A percentile compares a stretch with the other conserved stretches of the same genome.
These are phyloP conservation scores for Pachymerium ferrugineum DNA, from an alignment of 2,888 invertebrate genomes.

Conservation along the genomic window DNA sequence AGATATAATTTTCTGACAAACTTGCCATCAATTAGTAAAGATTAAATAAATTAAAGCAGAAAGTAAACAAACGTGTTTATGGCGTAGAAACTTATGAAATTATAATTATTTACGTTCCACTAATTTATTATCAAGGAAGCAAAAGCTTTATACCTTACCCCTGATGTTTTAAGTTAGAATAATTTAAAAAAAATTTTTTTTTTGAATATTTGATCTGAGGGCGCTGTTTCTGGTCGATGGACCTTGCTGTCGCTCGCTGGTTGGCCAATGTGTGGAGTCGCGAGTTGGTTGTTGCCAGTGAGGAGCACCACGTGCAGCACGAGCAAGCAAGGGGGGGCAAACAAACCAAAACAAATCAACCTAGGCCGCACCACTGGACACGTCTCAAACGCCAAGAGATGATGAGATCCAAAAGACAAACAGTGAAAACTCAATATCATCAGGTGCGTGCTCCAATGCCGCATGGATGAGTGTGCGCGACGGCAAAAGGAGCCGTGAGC, in stretches of 20 bases:
- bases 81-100: too few species aligned
- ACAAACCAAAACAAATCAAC: neutral
- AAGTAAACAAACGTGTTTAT: too few species aligned
- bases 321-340: neutral
- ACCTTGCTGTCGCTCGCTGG: neutral
- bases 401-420: too few species aligned
- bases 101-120: too few species aligned
- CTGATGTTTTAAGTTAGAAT: too few species aligned
- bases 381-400: too few species aligned
- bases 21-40: too few species aligned
- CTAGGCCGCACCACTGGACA: neutral
- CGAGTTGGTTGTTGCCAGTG: neutral
- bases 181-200: too few species aligned
- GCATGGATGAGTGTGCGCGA: conserved; percentile 30
- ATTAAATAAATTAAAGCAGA: too few species aligned
- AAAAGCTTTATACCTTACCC: too few species aligned
- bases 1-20: too few species aligned
- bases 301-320: neutral
- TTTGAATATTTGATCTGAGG: neutral
- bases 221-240: conserved; percentile 3
- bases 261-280: conserved; percentile 6
- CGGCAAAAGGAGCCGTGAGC: neutral
- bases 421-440: neutral
- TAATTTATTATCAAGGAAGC: too few species aligned
- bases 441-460: neutral